A percentile compares a stretch with the other conserved stretches of the same genome.
Conservation (phyloP, 2,888 invertebrate genomes). For the Cremastinae sp. region DNA sequence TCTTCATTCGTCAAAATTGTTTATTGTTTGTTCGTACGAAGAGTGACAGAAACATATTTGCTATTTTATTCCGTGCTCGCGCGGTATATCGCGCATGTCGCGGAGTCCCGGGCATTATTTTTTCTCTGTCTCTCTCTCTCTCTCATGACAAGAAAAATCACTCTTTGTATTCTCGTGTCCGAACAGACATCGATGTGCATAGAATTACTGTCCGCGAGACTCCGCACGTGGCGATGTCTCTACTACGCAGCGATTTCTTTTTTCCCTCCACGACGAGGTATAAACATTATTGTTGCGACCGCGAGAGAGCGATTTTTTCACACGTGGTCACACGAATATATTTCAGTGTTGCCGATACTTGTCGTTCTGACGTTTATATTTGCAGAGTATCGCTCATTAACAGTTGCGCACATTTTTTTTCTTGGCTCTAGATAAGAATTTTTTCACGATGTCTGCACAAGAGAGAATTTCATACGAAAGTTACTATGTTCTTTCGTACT, state of each 20-base stretch:
- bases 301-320: slow-evolving; percentile 10
- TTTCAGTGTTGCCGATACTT: background rate
- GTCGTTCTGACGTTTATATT: too few species aligned
- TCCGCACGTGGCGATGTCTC: slow-evolving; percentile 39
- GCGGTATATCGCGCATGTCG: background rate
- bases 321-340: slow-evolving; percentile 16
- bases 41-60: too few species aligned
- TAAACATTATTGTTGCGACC: slow-evolving; percentile 3
- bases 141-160: slow-evolving; percentile 16
- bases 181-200: slow-evolving; percentile 13
- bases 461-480: too few species aligned
- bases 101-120: background rate
- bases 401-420: too few species aligned
- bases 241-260: slow-evolving; percentile 43
- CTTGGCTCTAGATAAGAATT: too few species aligned
- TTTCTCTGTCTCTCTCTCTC: background rate
- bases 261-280: background rate
- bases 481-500: too few species aligned
- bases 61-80: background rate
- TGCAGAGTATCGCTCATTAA: too few species aligned
- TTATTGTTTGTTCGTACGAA: too few species aligned
- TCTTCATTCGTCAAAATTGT: too few species aligned
- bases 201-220: background rate
- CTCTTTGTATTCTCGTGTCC: background rate
- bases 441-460: too few species aligned